Percentiles rank a stretch among this genome's conserved stretches.
Conservation (phyloP, 2,113 vertebrate species). For the Nothocercus nigrocapillus region DNA sequence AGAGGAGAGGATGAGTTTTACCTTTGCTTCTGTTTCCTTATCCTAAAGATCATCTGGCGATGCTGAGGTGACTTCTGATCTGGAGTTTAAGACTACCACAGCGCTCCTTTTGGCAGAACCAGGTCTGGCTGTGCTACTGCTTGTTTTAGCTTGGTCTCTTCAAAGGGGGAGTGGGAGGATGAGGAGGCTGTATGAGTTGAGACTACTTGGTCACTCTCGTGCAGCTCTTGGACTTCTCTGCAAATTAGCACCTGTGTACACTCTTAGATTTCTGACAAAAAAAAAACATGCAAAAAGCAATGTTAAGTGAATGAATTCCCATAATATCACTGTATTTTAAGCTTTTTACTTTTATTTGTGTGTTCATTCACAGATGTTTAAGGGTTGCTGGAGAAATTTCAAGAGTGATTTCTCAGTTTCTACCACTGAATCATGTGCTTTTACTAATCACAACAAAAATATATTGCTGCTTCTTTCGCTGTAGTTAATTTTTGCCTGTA, state of each 20-base stretch:
- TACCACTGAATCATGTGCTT: background rate
- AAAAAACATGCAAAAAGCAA: too few species aligned
- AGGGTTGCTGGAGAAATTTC: background rate
- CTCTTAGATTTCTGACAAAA: background rate
- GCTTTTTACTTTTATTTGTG: background rate
- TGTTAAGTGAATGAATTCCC: background rate
- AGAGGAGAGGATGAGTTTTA: background rate
- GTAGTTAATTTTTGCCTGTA: background rate
- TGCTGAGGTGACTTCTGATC: background rate
- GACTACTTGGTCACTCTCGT: background rate
- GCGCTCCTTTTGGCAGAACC: background rate
- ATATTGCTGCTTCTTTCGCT: background rate
- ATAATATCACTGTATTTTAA: background rate
- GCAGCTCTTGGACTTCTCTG: background rate
- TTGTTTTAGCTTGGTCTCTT: background rate
- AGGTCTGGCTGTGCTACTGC: background rate
- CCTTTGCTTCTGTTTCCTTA: background rate
- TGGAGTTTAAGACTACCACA: background rate
- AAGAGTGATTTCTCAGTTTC: background rate
- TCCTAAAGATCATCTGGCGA: background rate
- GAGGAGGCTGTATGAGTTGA: background rate
- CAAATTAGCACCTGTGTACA: background rate
- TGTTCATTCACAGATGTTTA: background rate
- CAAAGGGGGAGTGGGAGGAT: background rate
- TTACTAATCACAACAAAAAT: fast-evolving